phyloP scores from a whole-genome alignment of 2,113 vertebrate species.

The Patagioenas fasciata region DNA sequence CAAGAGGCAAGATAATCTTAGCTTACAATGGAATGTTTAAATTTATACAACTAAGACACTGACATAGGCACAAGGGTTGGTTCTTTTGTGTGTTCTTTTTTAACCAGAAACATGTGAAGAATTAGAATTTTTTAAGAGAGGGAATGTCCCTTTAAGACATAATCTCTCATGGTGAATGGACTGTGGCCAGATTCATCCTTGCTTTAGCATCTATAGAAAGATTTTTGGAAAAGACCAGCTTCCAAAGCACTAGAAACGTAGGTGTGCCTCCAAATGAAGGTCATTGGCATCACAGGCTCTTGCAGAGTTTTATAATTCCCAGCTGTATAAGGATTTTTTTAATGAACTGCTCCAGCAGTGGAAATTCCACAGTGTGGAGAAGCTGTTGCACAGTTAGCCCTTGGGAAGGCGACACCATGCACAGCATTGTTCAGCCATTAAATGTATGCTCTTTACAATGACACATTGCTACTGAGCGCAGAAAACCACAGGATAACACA shows the following conservation, averaged over 20 bases:
- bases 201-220: constrained; percentile 14
- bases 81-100: neutral
- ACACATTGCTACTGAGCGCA: neutral
- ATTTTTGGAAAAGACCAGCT: constrained; percentile 3
- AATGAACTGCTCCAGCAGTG: neutral
- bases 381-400: constrained; percentile 12
- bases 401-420: constrained; percentile 34
- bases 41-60: constrained; percentile 57
- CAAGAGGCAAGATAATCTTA: constrained; percentile 69
- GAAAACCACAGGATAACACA: constrained; percentile 7
- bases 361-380: constrained; percentile 14
- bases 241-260: neutral
- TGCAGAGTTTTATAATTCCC: constrained; percentile 26
- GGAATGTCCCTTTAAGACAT: constrained; percentile 40
- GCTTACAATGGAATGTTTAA: constrained; percentile 69
- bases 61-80: constrained; percentile 43
- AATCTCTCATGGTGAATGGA: constrained; percentile 18
- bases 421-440: neutral
- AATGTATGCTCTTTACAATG: neutral
- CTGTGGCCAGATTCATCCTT: constrained; percentile 18
- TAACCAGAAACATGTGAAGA: constrained; percentile 48
- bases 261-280: constrained; percentile 9
- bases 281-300: constrained; percentile 1
- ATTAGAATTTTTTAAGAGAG: neutral
- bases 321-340: neutral